Evolutionary conservation across 2,888 invertebrate species (phyloP).

Genomic region (Drosophila demipolita): DNA sequence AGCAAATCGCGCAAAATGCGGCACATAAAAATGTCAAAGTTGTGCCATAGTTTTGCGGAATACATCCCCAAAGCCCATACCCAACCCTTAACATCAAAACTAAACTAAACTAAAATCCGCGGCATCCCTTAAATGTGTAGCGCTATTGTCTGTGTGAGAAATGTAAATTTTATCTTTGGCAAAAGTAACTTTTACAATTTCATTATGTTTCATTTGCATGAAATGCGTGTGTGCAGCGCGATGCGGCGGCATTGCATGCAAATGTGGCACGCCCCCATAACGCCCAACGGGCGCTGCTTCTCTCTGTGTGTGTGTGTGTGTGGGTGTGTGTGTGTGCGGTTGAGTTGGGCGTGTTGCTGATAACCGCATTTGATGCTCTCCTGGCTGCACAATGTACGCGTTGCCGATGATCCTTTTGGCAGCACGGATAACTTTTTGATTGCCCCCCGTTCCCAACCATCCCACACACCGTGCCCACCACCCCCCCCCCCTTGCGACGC

Average conservation of each 20-base stretch:
- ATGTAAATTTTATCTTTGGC: slow-evolving; percentile 79
- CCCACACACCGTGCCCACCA: accelerated
- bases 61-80: not conserved
- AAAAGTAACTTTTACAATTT: slow-evolving; percentile 78
- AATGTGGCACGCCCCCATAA: slow-evolving; percentile 57
- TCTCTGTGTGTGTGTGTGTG: not conserved
- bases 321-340: slow-evolving; percentile 12
- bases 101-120: not conserved
- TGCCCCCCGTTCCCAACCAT: slow-evolving; percentile 21
- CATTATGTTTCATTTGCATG: slow-evolving; percentile 80
- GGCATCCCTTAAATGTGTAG: slow-evolving; percentile 9
- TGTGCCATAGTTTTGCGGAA: slow-evolving; percentile 41
- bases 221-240: slow-evolving; percentile 59
- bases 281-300: slow-evolving; percentile 8
- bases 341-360: slow-evolving; percentile 22
- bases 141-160: slow-evolving; percentile 64
- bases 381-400: slow-evolving; percentile 38
- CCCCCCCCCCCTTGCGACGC: accelerated
- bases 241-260: slow-evolving; percentile 59
- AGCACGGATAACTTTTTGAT: slow-evolving; percentile 59
- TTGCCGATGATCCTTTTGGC: slow-evolving; percentile 45
- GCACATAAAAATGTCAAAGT: slow-evolving; percentile 78
- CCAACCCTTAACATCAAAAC: too few relatives aligned
- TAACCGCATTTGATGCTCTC: slow-evolving; percentile 26
- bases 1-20: slow-evolving; percentile 76